Base-by-base conservation (phyloP, 2,797 vertebrate genomes). In the Acrocephalus scirpaceus region DNA sequence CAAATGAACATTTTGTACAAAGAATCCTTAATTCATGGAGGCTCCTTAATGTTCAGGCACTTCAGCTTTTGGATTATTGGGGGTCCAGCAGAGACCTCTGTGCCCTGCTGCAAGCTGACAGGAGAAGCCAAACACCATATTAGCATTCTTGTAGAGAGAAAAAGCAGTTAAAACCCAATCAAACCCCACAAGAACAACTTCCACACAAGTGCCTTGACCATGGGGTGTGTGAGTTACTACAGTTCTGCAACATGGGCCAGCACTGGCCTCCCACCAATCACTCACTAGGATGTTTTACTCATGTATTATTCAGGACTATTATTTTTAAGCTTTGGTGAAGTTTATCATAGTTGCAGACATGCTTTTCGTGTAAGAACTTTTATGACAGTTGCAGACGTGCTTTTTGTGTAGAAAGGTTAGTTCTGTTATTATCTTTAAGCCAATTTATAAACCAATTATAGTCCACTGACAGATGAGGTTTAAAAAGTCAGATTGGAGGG, bases 401-500 rank as follows among this genome's bases (percentile, higher is more conserved):
- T 87, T 86, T 95, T 88, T 61, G 74, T 81, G 81, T 64, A 72
- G 86, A 91, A 92, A 90, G 80, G 74, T 86, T 60, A 94, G 58
- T 64, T 86, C 78, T 12, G 4, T 87, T 88, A 85, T 30, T 91
- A 93, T 88, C 95, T 92, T 90, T 73, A 93, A 95, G 70, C 69
- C 86, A 88, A 74, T 94, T 95, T 91, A 95, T 94, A 88, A 93
- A 83, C 67, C 51, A 87, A 74, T 85, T 88, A 76, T 11, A 77
- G 30, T 50, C 45, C 45, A 84, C 21, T 40, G 85, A 90, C 54
- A 89, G 94, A 80, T 38, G 86, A 81, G 86, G 86, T 91, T 95
- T 92, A 93, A 91, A 96, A 92, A 96, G 76, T 47, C 80, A 87
- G 92, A 91, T 2, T 73, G 86, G 80, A 93, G 67, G 60, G 96